A percentile compares a stretch with the other conserved stretches of the same genome.
Evolutionary conservation across 2,888 invertebrate species (phyloP).

Genomic region (Pachycephus smyrnensis): DNA sequence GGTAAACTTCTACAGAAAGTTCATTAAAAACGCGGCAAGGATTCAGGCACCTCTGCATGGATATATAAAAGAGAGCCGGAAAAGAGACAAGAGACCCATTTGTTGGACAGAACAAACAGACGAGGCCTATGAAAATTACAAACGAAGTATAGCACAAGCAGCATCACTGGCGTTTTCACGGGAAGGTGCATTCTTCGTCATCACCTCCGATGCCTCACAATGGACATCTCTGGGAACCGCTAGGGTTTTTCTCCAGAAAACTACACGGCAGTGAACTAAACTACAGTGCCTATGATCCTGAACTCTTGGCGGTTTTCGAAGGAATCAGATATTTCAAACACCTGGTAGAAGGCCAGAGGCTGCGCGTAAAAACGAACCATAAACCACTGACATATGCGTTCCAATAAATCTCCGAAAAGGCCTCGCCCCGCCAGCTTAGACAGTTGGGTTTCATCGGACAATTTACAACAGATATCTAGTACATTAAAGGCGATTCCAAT

Average conservation of each 20-base stretch:
- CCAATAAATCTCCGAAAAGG: no score
- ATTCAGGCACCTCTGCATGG: slow-evolving; percentile 4
- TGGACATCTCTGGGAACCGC: neutral
- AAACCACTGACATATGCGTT: no score
- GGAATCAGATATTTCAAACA: no score
- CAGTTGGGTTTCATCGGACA: neutral
- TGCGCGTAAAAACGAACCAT: no score
- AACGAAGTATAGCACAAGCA: slow-evolving; percentile 15
- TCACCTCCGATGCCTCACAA: slow-evolving; percentile 20
- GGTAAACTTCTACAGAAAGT: slow-evolving; percentile 12
- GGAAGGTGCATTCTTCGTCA: slow-evolving; percentile 12
- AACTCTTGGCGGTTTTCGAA: no score
- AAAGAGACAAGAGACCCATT: slow-evolving; percentile 19
- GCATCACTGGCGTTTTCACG: slow-evolving; percentile 21
- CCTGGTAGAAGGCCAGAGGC: no score
- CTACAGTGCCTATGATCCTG: no score
- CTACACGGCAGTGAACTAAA: neutral
- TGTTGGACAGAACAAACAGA: slow-evolving; percentile 18
- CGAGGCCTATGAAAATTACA: slow-evolving; percentile 20
- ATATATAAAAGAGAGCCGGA: neutral
- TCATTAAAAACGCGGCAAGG: slow-evolving; percentile 15
- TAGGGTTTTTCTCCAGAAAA: slow-evolving; percentile 1
- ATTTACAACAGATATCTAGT: slow-evolving; percentile 11
- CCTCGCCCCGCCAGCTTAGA: no score
- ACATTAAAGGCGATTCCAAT: slow-evolving; percentile 18